These are phyloP conservation scores for Barnardius zonarius DNA, from an alignment of 2,113 vertebrate genomes.

Conservation along the genomic window DNA sequence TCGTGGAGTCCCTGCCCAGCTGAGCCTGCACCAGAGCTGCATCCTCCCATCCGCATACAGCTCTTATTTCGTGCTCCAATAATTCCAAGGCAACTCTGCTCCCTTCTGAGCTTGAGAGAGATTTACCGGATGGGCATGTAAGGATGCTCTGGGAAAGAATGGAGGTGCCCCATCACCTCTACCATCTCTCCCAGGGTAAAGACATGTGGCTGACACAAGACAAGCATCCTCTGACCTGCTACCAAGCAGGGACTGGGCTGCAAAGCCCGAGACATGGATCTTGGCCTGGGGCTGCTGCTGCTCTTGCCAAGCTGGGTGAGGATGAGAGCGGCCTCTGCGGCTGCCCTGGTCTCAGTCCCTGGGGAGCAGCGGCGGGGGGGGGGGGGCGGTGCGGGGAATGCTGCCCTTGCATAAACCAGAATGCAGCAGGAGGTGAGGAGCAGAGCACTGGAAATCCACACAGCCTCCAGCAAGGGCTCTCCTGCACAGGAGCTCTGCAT, in stretches of 20 bases:
- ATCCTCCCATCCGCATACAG: conserved; percentile 17
- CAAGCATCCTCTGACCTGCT: not conserved
- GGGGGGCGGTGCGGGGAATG: not conserved
- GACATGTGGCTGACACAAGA: not conserved
- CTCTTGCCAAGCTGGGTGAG: accelerated
- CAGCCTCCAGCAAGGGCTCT: conserved; percentile 17
- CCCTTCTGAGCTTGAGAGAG: not conserved
- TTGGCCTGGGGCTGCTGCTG: accelerated
- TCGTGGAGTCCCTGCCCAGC: conserved; percentile 15
- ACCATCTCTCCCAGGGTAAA: not conserved
- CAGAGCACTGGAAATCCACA: not conserved
- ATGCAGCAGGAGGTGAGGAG: conserved; percentile 21
- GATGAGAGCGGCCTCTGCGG: accelerated
- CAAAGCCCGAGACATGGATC: not conserved
- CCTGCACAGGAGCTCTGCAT: not conserved
- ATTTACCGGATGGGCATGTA: not conserved
- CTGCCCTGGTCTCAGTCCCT: not conserved
- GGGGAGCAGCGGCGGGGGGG: not conserved
- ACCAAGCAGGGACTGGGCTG: not conserved
- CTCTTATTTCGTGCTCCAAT: conserved; percentile 66
- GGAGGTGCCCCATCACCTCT: not conserved
- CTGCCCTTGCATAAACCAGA: not conserved
- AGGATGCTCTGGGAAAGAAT: not conserved
- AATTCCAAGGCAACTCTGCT: conserved; percentile 29
- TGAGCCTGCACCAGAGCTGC: conserved; percentile 6